Conservation (phyloP, 2,113 vertebrate genomes). For the Tetraodon nigroviridis region DNA sequence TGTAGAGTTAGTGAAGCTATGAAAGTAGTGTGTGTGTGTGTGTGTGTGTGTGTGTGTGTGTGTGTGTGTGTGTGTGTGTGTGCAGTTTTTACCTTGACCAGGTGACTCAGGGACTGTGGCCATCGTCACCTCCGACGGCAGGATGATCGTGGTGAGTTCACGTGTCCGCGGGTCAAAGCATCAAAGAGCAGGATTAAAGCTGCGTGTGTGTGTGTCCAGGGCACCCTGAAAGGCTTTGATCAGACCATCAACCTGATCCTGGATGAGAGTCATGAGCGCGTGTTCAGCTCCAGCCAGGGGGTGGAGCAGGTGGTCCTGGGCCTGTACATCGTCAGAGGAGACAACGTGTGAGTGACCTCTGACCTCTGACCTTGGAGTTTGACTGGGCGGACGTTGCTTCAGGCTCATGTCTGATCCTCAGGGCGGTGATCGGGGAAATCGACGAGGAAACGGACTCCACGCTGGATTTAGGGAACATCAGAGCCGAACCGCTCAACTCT, state of each 20-base stretch:
- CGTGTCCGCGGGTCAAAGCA: background rate
- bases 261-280: conserved; percentile 97
- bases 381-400: too few species aligned
- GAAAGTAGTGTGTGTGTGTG: too few species aligned
- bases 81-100: conserved; percentile 69
- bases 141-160: conserved; percentile 95
- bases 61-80: background rate
- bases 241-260: conserved; percentile 99
- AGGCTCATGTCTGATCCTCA: conserved; percentile 50
- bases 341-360: conserved; percentile 88
- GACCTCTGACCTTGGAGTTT: background rate
- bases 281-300: conserved; percentile 98
- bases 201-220: conserved; percentile 67
- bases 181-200: too few species aligned
- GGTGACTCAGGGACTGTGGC: conserved; percentile 85
- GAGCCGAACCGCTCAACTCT: conserved; percentile 95
- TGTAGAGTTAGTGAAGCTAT: background rate
- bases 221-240: conserved; percentile 97
- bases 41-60: too few species aligned
- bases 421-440: conserved; percentile 97
- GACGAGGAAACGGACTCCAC: conserved; percentile 97
- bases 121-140: conserved; percentile 93
- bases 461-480: conserved; percentile 92
- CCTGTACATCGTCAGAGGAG: conserved; percentile 95
- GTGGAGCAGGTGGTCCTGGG: conserved; percentile 98